phyloP scores from a whole-genome alignment of 1,140 invertebrate genomes.

The Metopolophium dirhodum region DNA sequence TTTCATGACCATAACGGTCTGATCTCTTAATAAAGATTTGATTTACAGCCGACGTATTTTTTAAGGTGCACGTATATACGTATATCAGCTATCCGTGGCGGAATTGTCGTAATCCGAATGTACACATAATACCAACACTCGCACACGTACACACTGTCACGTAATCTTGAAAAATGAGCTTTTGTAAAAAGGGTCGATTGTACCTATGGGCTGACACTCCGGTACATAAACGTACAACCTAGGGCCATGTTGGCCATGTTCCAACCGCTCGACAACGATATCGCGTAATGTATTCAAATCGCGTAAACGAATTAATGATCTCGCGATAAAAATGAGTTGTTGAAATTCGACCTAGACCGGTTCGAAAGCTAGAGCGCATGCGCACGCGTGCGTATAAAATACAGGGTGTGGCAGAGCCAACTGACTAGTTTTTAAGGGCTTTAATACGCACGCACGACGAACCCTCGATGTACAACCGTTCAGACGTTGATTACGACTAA shows the following conservation, averaged over 20 bases:
- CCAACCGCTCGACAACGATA: slow-evolving; percentile 15
- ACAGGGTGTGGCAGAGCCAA: no score
- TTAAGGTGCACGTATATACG: neutral
- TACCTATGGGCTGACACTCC: neutral
- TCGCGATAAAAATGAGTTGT: slow-evolving; percentile 22
- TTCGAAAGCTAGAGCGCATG: neutral
- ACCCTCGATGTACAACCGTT: no score
- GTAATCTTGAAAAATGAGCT: slow-evolving; percentile 51
- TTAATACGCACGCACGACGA: no score
- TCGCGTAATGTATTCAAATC: slow-evolving; percentile 40
- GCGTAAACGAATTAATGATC: slow-evolving; percentile 41
- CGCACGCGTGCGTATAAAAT: neutral
- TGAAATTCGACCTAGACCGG: neutral
- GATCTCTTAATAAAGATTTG: slow-evolving; percentile 34
- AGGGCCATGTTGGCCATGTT: neutral
- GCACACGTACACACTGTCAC: neutral
- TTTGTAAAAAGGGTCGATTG: slow-evolving; percentile 26
- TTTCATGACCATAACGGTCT: neutral
- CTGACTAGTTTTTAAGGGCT: no score
- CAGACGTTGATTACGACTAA: no score
- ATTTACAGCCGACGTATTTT: slow-evolving; percentile 1
- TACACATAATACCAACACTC: neutral
- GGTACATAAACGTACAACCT: slow-evolving; percentile 27
- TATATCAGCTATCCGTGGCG: neutral
- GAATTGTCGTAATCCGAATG: slow-evolving; percentile 36